Evolutionary conservation across 2,888 invertebrate species (phyloP), one percentile per base, ranked within the genome.

Genomic region (Lycocerus yunnanus): DNA sequence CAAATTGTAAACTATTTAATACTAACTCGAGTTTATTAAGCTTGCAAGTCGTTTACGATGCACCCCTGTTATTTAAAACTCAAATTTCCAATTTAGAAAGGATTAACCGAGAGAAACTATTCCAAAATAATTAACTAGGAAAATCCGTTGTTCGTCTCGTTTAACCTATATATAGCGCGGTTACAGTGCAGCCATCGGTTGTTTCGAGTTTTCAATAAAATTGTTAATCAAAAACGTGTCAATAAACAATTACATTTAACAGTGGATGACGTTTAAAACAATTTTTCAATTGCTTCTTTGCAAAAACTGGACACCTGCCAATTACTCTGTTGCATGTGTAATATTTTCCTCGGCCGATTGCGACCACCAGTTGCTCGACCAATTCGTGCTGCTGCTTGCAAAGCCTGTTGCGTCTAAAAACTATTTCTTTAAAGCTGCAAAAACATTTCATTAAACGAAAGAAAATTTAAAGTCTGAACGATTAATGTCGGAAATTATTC

Each of bases 351-450:
- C 78, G 79, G 77, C 77, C 76, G 83, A 81, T 83, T 85, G 85
- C 86, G 86, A 86, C 87, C 88, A 88, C 88, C 87, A 87, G 87
- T 88, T 88, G 88, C 87, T 85, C 73, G 66, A 69, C 69, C 77
- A 77, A 77, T 77, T 78, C 72, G 76, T 72, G 76, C 73, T 73
- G 76, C 73, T 73, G 77, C 77, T 77, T 75, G 63, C 76, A 71
- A 76, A 76, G 79, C 81, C 79, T 79, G 79, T 79, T 79, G 79
- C 79, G 73, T 67, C 75, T 71, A 77, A 77, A 79, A 79, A 78
- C 78, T 77, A 77, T 78, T 79, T 74, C 78, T 75, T 75, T 75
- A 78, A 74, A 72, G 78, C 71, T 73, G 81, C 83, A 83, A 84
- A 43, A 43, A 43, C 43, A 43, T 43, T 43, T 43, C 43, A 43